These are phyloP conservation scores for Procambarus virginalis DNA, from an alignment of 1,140 invertebrate species.

Conservation along the genomic window DNA sequence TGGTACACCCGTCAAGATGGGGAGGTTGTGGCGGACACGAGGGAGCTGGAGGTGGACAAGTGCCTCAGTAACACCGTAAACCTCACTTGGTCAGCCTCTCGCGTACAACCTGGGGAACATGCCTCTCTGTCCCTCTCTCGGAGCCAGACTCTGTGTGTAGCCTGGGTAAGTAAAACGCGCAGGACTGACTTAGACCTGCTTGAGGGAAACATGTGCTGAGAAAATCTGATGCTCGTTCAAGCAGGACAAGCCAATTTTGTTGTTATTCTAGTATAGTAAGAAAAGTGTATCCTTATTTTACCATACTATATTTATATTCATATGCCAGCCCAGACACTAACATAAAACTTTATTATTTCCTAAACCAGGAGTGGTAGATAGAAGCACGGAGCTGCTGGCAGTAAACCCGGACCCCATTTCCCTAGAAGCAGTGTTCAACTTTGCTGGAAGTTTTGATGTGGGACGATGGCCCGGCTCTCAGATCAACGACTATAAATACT, in stretches of 20 bases:
- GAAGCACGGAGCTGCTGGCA: slow-evolving; percentile 73
- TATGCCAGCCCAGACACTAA: no score
- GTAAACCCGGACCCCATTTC: slow-evolving; percentile 72
- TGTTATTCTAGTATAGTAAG: no score
- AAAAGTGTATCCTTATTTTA: no score
- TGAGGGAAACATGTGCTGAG: no score
- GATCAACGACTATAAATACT: slow-evolving; percentile 1
- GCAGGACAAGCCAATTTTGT: no score
- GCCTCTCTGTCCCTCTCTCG: neutral
- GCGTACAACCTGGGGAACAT: no score
- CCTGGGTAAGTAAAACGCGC: neutral
- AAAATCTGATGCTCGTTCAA: no score
- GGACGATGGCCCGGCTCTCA: neutral
- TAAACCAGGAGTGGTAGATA: slow-evolving; percentile 73
- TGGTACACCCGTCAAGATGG: neutral
- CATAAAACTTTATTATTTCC: neutral
- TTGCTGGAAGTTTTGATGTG: slow-evolving; percentile 3
- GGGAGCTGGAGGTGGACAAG: no score
- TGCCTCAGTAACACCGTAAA: no score
- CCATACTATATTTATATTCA: no score
- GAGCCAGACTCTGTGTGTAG: neutral
- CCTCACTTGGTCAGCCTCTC: no score
- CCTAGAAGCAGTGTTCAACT: slow-evolving; percentile 71
- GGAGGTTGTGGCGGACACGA: neutral
- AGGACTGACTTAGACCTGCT: no score